A percentile compares a stretch with the other conserved stretches of the same genome.
Evolutionary conservation across 1,140 invertebrate genomes (phyloP).

Genomic region (Macrotrachela quadricornifera): DNA sequence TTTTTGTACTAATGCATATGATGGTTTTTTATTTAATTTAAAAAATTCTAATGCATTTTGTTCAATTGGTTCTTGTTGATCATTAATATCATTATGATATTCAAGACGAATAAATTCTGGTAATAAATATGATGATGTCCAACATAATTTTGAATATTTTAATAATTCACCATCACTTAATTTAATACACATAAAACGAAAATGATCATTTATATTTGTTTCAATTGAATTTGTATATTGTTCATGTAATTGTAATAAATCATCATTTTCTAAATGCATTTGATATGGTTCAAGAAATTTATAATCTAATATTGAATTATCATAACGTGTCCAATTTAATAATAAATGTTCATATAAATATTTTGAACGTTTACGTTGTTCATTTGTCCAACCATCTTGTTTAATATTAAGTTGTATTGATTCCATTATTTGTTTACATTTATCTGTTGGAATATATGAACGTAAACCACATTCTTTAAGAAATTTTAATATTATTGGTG

Average conservation of each 20-base stretch:
- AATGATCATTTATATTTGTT: not conserved
- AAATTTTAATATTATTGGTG: not conserved
- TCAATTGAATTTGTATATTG: not conserved
- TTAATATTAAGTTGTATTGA: not conserved
- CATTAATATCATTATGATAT: not conserved
- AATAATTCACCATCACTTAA: slow-evolving; percentile 1
- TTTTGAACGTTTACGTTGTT: not conserved
- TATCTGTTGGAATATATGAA: slow-evolving; percentile 1
- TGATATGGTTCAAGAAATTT: slow-evolving; percentile 1
- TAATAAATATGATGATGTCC: slow-evolving; percentile 1
- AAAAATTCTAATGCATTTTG: slow-evolving; percentile 5
- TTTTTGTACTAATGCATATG: not conserved
- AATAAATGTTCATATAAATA: slow-evolving; percentile 4
- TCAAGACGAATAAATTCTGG: not conserved
- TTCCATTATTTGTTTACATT: slow-evolving; percentile 5
- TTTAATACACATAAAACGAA: not conserved
- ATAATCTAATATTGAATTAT: not conserved
- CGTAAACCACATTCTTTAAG: slow-evolving; percentile 3
- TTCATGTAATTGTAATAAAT: not conserved
- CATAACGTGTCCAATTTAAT: slow-evolving; percentile 1
- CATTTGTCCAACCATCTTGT: not conserved
- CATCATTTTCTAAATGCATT: not conserved
- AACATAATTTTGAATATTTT: not conserved
- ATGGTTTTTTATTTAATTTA: slow-evolving; percentile 3
- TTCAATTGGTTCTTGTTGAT: not conserved